Conservation (phyloP, 2,113 vertebrate genomes). For the Sinocyclocheilus anshuiensis region DNA sequence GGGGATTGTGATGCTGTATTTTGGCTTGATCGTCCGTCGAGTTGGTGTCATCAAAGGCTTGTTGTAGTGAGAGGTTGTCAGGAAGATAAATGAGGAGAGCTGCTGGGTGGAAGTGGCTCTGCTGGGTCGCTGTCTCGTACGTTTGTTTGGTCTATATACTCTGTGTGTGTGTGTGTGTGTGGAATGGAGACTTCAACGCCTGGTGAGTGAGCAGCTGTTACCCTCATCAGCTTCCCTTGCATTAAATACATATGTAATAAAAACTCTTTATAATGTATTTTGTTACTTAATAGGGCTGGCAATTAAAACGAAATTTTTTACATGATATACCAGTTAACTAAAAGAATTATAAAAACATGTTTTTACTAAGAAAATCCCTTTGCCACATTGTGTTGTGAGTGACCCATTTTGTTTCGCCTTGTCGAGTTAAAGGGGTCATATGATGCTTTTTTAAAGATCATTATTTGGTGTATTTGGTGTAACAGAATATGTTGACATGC, state of each 20-base stretch:
- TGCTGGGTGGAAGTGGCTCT: slow-evolving; percentile 40
- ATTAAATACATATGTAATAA: neutral
- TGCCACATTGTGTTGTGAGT: too few relatives aligned
- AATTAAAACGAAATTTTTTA: neutral
- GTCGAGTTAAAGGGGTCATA: too few relatives aligned
- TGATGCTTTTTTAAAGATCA: too few relatives aligned
- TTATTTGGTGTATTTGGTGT: too few relatives aligned
- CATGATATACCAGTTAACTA: neutral
- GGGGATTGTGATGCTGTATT: slow-evolving; percentile 9
- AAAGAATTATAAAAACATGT: too few relatives aligned
- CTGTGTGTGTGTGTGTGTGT: slow-evolving; percentile 29
- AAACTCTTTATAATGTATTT: neutral
- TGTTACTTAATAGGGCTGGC: neutral
- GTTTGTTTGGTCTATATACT: slow-evolving; percentile 36
- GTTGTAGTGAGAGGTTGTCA: slow-evolving; percentile 39
- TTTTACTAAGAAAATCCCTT: too few relatives aligned
- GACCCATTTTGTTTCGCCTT: too few relatives aligned
- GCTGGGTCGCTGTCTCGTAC: slow-evolving; percentile 13
- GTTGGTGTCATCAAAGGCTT: slow-evolving; percentile 18
- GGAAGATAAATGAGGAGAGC: slow-evolving; percentile 45
- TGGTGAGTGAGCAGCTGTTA: slow-evolving; percentile 43
- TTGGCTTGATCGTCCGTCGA: neutral
- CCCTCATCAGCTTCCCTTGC: neutral
- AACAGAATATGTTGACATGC: too few relatives aligned
- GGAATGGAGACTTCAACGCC: slow-evolving; percentile 82